Evolutionary conservation across 1,140 invertebrate genomes (phyloP).

Genomic region (Drosophila rufa): DNA sequence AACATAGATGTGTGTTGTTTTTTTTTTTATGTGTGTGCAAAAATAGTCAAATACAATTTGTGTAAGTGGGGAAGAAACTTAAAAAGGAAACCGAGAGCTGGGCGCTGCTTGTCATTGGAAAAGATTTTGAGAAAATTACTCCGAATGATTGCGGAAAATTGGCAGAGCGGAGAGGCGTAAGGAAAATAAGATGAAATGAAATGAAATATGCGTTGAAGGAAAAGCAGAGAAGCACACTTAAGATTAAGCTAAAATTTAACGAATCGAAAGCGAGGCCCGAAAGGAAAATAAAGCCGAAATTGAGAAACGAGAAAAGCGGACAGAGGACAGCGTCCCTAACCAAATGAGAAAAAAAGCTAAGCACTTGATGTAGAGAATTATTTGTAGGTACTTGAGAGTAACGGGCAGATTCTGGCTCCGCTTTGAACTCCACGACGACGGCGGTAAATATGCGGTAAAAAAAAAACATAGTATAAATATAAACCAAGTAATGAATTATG

Average conservation of each 20-base stretch:
- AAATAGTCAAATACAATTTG: slow-evolving; percentile 61
- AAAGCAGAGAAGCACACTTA: slow-evolving; percentile 33
- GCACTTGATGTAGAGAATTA: slow-evolving; percentile 69
- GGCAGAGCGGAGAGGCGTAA: slow-evolving; percentile 21
- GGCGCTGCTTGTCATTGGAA: slow-evolving; percentile 21
- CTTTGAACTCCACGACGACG: not conserved
- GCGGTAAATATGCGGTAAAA: slow-evolving; percentile 11
- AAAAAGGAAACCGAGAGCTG: not conserved
- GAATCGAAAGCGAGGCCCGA: slow-evolving; percentile 27
- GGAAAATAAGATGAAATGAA: slow-evolving; percentile 8
- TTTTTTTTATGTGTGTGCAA: slow-evolving; percentile 44
- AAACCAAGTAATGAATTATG: slow-evolving; percentile 70
- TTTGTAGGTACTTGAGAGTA: slow-evolving; percentile 47
- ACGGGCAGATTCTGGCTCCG: slow-evolving; percentile 11
- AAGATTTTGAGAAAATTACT: slow-evolving; percentile 39
- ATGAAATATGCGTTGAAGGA: slow-evolving; percentile 6
- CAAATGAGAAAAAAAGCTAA: slow-evolving; percentile 19
- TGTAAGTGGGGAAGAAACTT: slow-evolving; percentile 18
- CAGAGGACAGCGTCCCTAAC: slow-evolving; percentile 6
- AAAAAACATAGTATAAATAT: slow-evolving; percentile 65
- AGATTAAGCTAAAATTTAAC: slow-evolving; percentile 62
- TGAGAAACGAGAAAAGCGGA: not conserved
- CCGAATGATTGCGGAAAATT: slow-evolving; percentile 42
- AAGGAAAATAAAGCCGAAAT: slow-evolving; percentile 5
- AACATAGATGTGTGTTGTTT: slow-evolving; percentile 46